These are phyloP conservation scores for Venustaconcha ellipsiformis DNA, from an alignment of 1,140 invertebrate genomes.

Conservation along the genomic window DNA sequence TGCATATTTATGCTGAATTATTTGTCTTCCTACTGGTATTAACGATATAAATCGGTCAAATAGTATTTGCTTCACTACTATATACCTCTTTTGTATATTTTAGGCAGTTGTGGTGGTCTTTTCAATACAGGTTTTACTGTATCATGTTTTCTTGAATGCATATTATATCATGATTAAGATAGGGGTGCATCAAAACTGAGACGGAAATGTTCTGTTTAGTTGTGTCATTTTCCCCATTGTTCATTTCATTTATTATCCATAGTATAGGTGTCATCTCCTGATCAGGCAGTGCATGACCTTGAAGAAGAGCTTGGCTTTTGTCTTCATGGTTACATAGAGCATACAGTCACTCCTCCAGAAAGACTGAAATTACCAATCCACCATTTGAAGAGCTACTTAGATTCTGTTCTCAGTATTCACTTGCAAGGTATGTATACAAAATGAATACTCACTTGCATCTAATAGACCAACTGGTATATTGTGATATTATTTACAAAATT, in stretches of 20 bases:
- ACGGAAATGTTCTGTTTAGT: not conserved
- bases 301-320: slow-evolving; percentile 56
- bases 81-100: too few species aligned
- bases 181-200: not conserved
- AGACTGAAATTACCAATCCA: slow-evolving; percentile 45
- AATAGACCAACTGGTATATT: too few species aligned
- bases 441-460: too few species aligned
- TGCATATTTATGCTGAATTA: too few species aligned
- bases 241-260: slow-evolving; percentile 2
- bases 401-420: slow-evolving; percentile 36
- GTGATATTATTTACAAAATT: too few species aligned
- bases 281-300: slow-evolving; percentile 61
- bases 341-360: slow-evolving; percentile 54
- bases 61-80: too few species aligned
- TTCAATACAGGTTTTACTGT: not conserved
- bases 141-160: not conserved
- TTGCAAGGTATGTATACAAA: slow-evolving; percentile 28
- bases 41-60: too few species aligned
- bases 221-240: not conserved
- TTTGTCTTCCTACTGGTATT: too few species aligned
- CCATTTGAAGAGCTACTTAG: slow-evolving; percentile 52
- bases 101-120: too few species aligned
- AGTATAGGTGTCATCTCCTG: slow-evolving; percentile 43
- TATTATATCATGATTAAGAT: not conserved
- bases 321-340: slow-evolving; percentile 48